Evolutionary conservation across 2,888 invertebrate species (phyloP).

Genomic region (Suillia variegata): DNA sequence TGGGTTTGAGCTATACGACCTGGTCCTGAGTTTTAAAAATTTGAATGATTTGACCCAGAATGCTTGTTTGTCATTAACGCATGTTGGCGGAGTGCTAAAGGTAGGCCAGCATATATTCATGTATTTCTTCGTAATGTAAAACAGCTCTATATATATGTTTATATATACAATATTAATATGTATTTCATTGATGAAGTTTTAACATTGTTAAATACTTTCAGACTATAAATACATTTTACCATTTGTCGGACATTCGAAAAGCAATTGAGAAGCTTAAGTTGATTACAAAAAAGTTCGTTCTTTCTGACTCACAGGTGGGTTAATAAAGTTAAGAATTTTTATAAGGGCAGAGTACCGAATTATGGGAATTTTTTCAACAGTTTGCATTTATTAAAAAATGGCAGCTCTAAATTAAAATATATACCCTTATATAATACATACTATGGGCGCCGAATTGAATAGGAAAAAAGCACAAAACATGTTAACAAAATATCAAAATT

Average conservation of each 20-base stretch:
- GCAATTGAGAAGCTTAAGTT: slow-evolving; percentile 27
- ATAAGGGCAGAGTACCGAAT: neutral
- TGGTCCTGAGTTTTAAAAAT: slow-evolving; percentile 25
- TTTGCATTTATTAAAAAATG: too few relatives aligned
- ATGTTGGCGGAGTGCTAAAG: slow-evolving; percentile 30
- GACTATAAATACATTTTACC: slow-evolving; percentile 33
- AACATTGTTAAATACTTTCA: too few relatives aligned
- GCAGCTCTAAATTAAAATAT: too few relatives aligned
- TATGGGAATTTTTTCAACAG: too few relatives aligned
- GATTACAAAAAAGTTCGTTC: slow-evolving; percentile 31
- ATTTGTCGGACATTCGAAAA: slow-evolving; percentile 25
- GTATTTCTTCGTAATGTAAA: too few relatives aligned
- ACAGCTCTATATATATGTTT: too few relatives aligned
- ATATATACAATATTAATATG: too few relatives aligned
- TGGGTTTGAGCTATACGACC: slow-evolving; percentile 34
- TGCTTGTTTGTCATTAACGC: slow-evolving; percentile 32
- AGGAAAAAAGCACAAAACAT: too few relatives aligned
- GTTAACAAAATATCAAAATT: too few relatives aligned
- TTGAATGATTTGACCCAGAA: slow-evolving; percentile 34
- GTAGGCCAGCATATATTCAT: slow-evolving; percentile 22
- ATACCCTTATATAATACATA: too few relatives aligned
- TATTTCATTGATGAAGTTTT: too few relatives aligned
- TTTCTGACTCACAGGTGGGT: slow-evolving; percentile 32
- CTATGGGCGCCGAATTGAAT: too few relatives aligned
- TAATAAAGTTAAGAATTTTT: slow-evolving; percentile 21